These are phyloP conservation scores for Tichodroma muraria DNA, from an alignment of 2,113 vertebrate genomes.

Conservation along the genomic window DNA sequence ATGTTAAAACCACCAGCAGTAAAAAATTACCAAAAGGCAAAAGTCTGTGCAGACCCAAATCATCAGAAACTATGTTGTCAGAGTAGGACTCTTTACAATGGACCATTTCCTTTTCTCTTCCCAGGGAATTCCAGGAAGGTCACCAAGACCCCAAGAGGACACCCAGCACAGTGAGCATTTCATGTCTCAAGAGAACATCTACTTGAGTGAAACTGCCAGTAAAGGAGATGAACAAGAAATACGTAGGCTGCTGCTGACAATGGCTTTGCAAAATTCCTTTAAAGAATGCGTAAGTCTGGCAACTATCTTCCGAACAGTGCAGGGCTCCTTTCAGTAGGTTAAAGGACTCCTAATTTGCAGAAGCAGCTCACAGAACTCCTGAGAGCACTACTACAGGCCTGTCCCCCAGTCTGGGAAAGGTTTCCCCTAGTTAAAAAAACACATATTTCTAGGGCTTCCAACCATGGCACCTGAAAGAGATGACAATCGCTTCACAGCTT, in stretches of 20 bases:
- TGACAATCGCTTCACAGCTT: background rate
- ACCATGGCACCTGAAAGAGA: background rate
- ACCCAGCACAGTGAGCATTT: background rate
- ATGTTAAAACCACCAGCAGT: slow-evolving; percentile 30
- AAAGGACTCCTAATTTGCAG: background rate
- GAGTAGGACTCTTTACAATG: background rate
- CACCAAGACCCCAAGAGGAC: background rate
- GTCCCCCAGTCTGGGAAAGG: background rate
- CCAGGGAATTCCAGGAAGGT: background rate
- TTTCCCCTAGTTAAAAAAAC: background rate
- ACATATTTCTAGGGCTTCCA: background rate
- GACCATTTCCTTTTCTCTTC: background rate
- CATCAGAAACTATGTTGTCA: background rate
- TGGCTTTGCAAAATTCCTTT: background rate
- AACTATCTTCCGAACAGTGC: background rate
- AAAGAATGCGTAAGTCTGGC: accelerated
- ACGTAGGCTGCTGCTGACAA: background rate
- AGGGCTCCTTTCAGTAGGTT: background rate
- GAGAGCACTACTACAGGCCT: background rate
- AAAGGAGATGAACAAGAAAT: background rate
- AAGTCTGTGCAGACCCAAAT: background rate
- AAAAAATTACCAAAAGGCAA: background rate
- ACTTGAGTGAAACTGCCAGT: background rate
- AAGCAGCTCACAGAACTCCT: background rate
- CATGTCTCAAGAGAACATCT: background rate